These are phyloP conservation scores for Nomada goodeniana DNA, from an alignment of 2,888 invertebrate species.

Conservation along the genomic window DNA sequence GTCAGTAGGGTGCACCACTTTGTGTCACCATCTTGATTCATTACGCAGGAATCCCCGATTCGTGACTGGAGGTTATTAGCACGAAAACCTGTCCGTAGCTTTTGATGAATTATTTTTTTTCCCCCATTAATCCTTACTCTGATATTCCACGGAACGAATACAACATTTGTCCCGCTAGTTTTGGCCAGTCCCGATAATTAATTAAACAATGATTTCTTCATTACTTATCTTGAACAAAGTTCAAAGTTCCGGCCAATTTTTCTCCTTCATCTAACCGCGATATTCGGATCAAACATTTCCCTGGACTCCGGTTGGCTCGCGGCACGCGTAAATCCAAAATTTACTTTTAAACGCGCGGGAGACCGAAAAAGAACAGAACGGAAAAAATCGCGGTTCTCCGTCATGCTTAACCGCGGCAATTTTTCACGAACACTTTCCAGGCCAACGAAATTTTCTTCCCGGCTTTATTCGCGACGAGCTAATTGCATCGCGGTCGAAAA, in stretches of 20 bases:
- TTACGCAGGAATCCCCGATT: conserved; percentile 57
- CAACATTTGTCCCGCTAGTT: not conserved
- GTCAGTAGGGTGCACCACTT: conserved; percentile 57
- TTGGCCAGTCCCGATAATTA: not conserved
- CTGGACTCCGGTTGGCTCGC: not conserved
- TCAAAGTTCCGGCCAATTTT: not conserved
- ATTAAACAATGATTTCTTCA: conserved; percentile 6
- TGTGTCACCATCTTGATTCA: conserved; percentile 50
- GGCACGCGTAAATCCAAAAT: conserved; percentile 32
- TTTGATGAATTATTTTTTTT: conserved; percentile 51
- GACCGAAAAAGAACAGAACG: not conserved
- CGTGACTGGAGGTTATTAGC: conserved; percentile 50
- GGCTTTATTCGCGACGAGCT: conserved; percentile 16
- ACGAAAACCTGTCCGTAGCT: conserved; percentile 37
- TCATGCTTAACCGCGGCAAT: conserved; percentile 50
- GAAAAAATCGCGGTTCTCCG: conserved; percentile 41
- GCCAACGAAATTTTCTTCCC: conserved; percentile 34
- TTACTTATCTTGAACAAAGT: not conserved
- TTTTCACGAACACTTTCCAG: conserved; percentile 35
- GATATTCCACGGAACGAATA: conserved; percentile 30
- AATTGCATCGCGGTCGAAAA: conserved; percentile 48
- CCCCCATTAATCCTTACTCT: conserved; percentile 23
- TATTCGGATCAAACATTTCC: conserved; percentile 31
- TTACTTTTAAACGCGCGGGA: conserved; percentile 41
- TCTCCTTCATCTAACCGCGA: conserved; percentile 18